A percentile compares a stretch with the other conserved stretches of the same genome.
Evolutionary conservation across 2,888 invertebrate species (phyloP).

Genomic region (Sphinx pinastri): DNA sequence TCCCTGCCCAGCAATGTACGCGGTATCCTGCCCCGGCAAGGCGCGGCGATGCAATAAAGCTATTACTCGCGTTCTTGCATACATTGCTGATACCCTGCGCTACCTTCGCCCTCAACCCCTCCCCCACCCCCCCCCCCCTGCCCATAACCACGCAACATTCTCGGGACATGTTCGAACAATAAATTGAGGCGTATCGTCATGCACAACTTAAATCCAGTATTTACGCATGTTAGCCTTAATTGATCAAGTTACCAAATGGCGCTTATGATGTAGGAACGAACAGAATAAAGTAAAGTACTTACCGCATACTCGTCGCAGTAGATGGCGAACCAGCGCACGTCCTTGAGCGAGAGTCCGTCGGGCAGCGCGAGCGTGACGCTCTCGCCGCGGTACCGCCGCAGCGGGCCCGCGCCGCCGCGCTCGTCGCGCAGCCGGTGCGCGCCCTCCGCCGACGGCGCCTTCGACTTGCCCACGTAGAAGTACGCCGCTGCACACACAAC

Average conservation of each 20-base stretch:
- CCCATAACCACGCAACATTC: too few species aligned
- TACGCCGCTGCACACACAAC: constrained; percentile 88
- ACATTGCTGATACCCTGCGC: background rate
- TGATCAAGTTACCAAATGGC: too few species aligned
- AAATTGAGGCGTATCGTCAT: too few species aligned
- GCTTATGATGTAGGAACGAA: too few species aligned
- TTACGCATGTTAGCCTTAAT: too few species aligned
- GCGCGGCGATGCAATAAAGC: background rate
- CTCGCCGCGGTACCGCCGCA: constrained; percentile 91
- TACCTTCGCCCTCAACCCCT: background rate
- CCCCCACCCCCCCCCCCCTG: too few species aligned
- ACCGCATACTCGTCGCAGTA: constrained; percentile 97
- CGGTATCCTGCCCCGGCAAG: background rate
- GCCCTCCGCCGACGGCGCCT: constrained; percentile 85
- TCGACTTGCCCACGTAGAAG: constrained; percentile 93
- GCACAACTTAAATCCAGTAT: too few species aligned
- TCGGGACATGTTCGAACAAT: too few species aligned
- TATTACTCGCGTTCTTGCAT: background rate
- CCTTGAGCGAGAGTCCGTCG: constrained; percentile 92
- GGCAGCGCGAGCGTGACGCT: constrained; percentile 93
- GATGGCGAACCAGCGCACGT: constrained; percentile 94
- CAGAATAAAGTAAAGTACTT: constrained; percentile 59
- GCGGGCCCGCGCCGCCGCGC: constrained; percentile 90
- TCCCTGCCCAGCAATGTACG: background rate
- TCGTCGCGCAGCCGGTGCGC: constrained; percentile 91